These are phyloP conservation scores for Pollenia amentaria DNA, from an alignment of 2,888 invertebrate species.

Conservation along the genomic window DNA sequence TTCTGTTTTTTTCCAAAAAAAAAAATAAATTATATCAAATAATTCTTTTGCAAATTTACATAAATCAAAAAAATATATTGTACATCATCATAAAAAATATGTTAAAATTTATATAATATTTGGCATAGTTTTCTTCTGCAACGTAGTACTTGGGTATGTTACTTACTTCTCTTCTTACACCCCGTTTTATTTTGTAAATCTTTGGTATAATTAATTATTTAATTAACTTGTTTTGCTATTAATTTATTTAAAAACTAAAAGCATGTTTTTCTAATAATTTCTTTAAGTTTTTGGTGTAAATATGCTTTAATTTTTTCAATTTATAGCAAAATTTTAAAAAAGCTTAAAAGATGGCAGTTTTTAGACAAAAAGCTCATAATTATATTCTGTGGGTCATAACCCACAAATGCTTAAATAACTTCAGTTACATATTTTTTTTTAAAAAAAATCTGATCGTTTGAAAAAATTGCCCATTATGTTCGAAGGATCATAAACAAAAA, in stretches of 20 bases:
- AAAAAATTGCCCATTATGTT: no score
- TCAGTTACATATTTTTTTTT: no score
- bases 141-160: slow-evolving; percentile 73
- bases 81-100: slow-evolving; percentile 50
- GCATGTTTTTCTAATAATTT: slow-evolving; percentile 43
- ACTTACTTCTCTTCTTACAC: slow-evolving; percentile 55
- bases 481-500: no score
- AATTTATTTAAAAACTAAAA: slow-evolving; percentile 26
- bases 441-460: no score
- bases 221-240: background rate
- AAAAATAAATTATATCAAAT: slow-evolving; percentile 4
- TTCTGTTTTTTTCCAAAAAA: slow-evolving; percentile 5
- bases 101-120: slow-evolving; percentile 56
- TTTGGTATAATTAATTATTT: slow-evolving; percentile 17
- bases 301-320: background rate
- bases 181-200: slow-evolving; percentile 5
- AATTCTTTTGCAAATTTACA: slow-evolving; percentile 47
- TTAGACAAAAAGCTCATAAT: background rate
- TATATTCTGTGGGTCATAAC: no score
- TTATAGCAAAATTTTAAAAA: no score
- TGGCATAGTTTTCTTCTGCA: slow-evolving; percentile 67
- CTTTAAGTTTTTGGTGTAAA: background rate
- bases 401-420: no score
- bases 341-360: background rate
- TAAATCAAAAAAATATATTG: slow-evolving; percentile 34